Conservation (phyloP, 2,113 vertebrate genomes). For the Condylura cristata region DNA sequence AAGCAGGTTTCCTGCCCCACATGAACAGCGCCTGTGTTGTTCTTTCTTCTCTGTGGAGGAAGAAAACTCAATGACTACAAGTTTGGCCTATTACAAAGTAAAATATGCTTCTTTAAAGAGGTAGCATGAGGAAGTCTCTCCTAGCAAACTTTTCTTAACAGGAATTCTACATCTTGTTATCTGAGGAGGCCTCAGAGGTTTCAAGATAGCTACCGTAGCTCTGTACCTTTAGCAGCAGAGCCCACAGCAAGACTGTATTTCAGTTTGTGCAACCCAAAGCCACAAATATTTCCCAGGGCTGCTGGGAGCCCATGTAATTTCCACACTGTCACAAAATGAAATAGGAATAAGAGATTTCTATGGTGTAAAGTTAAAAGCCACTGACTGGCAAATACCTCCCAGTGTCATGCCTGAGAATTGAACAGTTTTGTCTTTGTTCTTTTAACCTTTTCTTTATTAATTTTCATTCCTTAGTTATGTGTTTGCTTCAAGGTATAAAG, state of each 20-base stretch:
- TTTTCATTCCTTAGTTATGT: background rate
- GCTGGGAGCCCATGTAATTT: background rate
- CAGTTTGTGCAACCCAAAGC: constrained; percentile 2
- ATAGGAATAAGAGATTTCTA: background rate
- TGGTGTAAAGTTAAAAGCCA: fast-evolving
- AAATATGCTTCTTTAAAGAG: background rate
- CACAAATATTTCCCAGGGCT: background rate
- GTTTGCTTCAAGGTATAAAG: background rate
- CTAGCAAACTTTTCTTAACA: background rate
- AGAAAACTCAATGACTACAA: background rate
- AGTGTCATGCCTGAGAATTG: background rate
- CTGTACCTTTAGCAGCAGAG: background rate
- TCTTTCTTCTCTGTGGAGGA: background rate
- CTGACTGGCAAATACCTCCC: background rate
- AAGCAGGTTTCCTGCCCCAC: background rate
- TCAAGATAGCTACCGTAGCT: fast-evolving
- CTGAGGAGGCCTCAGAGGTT: background rate
- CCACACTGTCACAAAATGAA: background rate
- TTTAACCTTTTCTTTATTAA: background rate
- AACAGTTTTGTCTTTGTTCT: background rate
- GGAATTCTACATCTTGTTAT: background rate
- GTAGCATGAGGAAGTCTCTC: background rate
- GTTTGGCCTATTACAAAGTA: background rate
- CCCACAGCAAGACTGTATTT: background rate
- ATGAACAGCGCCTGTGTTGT: background rate